Percentiles rank a stretch among this genome's conserved stretches.
Evolutionary conservation across 2,113 vertebrate genomes (phyloP).

Genomic region (Amia ocellicauda): DNA sequence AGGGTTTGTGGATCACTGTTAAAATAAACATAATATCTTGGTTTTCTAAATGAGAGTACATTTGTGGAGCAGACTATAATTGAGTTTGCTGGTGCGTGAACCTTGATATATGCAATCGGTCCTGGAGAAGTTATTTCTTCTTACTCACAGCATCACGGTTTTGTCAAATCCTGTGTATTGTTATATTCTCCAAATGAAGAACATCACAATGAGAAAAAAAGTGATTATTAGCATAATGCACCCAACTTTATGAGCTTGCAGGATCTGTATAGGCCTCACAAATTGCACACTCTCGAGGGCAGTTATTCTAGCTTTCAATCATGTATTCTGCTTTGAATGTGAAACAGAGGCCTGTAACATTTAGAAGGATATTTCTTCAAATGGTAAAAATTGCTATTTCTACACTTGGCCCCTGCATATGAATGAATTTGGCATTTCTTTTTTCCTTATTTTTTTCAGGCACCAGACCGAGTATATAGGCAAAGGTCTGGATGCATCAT

Average conservation of each 20-base stretch:
- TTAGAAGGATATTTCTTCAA: constrained; percentile 8
- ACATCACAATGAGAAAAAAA: constrained; percentile 57
- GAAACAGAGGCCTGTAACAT: constrained; percentile 23
- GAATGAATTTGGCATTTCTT: too few species aligned
- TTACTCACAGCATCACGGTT: constrained; percentile 32
- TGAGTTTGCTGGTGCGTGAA: constrained; percentile 61
- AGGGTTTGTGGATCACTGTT: constrained; percentile 43
- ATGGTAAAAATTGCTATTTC: neutral
- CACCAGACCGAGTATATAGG: too few species aligned
- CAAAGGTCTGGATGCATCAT: too few species aligned
- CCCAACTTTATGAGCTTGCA: constrained; percentile 38
- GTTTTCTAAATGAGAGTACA: constrained; percentile 39
- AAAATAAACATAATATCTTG: constrained; percentile 55
- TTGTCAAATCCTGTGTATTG: constrained; percentile 42
- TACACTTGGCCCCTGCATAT: too few species aligned
- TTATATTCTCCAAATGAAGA: constrained; percentile 41
- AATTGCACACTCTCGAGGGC: constrained; percentile 47
- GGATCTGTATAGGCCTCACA: constrained; percentile 56
- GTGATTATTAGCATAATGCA: constrained; percentile 57
- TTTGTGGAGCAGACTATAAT: constrained; percentile 59
- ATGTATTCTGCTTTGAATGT: constrained; percentile 36
- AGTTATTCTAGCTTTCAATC: constrained; percentile 59
- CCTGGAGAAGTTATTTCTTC: constrained; percentile 49
- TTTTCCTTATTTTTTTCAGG: neutral
- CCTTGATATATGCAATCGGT: constrained; percentile 51